Percentiles rank a stretch among this genome's conserved stretches.
Conservation (phyloP, 1,140 invertebrate species). For the Drosophila pseudoobscura region DNA sequence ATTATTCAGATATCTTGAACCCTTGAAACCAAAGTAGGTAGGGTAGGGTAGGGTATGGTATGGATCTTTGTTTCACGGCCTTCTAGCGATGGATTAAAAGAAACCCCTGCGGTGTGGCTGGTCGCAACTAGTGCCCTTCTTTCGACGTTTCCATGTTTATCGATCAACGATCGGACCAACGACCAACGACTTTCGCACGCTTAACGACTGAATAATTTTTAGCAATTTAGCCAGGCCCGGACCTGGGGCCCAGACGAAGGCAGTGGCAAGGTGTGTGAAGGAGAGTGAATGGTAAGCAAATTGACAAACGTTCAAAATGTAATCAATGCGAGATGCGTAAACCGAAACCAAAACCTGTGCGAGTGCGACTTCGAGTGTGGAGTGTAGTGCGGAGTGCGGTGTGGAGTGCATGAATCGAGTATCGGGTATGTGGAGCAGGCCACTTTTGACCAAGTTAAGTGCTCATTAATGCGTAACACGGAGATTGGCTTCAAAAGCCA, state of each 20-base stretch:
- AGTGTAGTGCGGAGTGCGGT: conserved; percentile 3
- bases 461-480: conserved; percentile 82
- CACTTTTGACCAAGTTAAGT: conserved; percentile 83
- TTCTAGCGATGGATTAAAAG: not conserved
- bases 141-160: conserved; percentile 26
- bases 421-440: conserved; percentile 62
- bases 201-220: conserved; percentile 72
- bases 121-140: conserved; percentile 7
- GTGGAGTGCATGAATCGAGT: conserved; percentile 23
- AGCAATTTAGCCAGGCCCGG: conserved; percentile 55
- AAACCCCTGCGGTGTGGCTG: conserved; percentile 14
- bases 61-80: not conserved
- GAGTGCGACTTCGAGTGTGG: conserved; percentile 22
- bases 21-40: not conserved
- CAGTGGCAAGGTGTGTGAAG: not conserved
- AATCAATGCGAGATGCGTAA: conserved; percentile 77
- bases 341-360: conserved; percentile 52
- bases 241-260: not conserved
- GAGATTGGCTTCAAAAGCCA: conserved; percentile 80
- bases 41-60: not conserved
- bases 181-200: conserved; percentile 64
- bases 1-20: too few species aligned
- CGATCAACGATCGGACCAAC: not conserved
- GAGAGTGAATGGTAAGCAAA: conserved; percentile 59
- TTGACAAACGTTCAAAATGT: conserved; percentile 81